Percentiles rank a stretch among this genome's conserved stretches.
phyloP scores from a whole-genome alignment of 2,888 invertebrate species.

The Capitulum mitella region DNA sequence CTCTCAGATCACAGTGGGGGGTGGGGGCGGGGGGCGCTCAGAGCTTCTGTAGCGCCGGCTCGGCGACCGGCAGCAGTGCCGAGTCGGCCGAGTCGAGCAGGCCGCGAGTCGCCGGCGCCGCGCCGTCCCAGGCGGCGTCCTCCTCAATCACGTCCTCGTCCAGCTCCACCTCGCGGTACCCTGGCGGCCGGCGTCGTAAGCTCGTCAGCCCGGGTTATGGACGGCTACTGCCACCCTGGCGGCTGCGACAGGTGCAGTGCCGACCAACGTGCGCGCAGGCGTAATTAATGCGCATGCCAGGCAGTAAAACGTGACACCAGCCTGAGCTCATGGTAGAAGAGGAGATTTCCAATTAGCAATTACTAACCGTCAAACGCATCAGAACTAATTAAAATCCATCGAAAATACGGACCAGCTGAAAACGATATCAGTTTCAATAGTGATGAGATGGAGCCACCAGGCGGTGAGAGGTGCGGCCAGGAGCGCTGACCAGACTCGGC shows the following conservation, averaged over 20 bases:
- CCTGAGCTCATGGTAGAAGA: too few relatives aligned
- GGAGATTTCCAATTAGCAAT: too few relatives aligned
- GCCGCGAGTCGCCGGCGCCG: background rate
- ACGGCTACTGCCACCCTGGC: background rate
- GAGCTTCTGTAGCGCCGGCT: background rate
- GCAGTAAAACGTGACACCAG: too few relatives aligned
- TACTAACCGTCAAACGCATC: too few relatives aligned
- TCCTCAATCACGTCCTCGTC: slow-evolving; percentile 7
- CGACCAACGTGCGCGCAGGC: too few relatives aligned
- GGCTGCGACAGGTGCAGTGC: background rate
- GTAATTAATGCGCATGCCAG: too few relatives aligned
- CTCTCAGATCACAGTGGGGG: background rate
- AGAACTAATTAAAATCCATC: too few relatives aligned
- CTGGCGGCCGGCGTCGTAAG: background rate
- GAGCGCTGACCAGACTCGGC: too few relatives aligned
- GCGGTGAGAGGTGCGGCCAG: too few relatives aligned
- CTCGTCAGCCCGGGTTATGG: background rate
- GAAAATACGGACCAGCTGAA: too few relatives aligned
- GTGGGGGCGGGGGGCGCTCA: background rate
- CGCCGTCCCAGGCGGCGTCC: background rate
- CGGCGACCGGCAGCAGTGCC: background rate
- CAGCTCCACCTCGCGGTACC: background rate
- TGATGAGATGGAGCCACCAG: too few relatives aligned
- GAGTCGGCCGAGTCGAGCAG: background rate
- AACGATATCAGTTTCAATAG: too few relatives aligned